Base-by-base conservation (phyloP, 2,113 vertebrate species). In the Odocoileus hemionus region DNA sequence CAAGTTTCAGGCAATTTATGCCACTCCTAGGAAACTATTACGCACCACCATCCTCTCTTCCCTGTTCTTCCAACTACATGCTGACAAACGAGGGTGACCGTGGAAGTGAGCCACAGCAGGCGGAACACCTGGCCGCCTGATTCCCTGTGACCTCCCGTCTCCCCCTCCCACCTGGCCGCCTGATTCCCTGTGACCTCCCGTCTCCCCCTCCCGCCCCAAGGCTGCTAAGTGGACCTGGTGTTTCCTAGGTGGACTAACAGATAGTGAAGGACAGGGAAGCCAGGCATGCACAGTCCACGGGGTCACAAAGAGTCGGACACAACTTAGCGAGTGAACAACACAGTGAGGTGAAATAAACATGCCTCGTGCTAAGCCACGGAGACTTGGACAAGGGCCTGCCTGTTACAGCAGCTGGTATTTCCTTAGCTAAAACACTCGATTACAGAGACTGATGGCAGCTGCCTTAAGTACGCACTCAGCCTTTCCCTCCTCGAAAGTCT, bases 21-120 rank as follows among this genome's bases (percentile, higher is more conserved):
- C 3, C 1, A 1, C 0, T 50, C 52, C 33, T 50, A 54, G 39
- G 76, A 80, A 67, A 39, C 58, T 5, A 7, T 25, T 21, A 6
- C 1, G 8, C 39, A 19, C 3, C 5, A 17, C 21, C 7, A 0
- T 30, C 16, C 25, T 86, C 19, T 58, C 33, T 50, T 39, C 14
- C 12, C 58, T 33, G 10, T 30, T 50, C 64, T 39, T 16, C 13
- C 4, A 4, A 4, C 5, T 15, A 45, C 30, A 33, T 33, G 33
- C 12, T 86, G 61, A 45, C 36, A 23, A 1, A 3, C 26, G 2
- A 13, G 12, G 7, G 15, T n/a, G 30, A 21, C 50, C 43, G 55
- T 7, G 12, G n/a, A 36, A 16, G 3, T 3, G 9, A n/a, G 43
- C 36, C 5, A 3, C 28, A 54, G 55, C 9, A 43, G 76, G 33